Percentiles rank a stretch among this genome's conserved stretches.
Evolutionary conservation across 2,797 vertebrate genomes (phyloP).

Genomic region (Kryptopterus vitreolus): DNA sequence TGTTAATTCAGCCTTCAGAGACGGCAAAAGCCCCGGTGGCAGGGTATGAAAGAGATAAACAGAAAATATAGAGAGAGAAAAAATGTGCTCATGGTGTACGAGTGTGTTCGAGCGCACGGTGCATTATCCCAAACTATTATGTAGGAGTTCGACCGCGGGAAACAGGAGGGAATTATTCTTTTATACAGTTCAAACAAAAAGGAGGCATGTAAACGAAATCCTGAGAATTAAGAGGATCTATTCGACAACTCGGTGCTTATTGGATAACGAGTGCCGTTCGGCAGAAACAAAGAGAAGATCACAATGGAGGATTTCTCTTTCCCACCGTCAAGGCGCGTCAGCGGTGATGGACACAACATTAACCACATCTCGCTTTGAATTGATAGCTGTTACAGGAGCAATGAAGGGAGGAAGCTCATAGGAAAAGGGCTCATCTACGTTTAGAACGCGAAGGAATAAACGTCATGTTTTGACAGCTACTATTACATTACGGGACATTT

Average conservation of each 20-base stretch:
- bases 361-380: background rate
- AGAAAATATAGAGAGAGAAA: background rate
- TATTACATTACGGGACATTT: background rate
- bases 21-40: background rate
- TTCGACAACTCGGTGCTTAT: background rate
- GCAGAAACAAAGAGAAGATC: too few relatives aligned
- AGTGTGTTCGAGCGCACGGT: background rate
- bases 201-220: background rate
- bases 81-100: background rate
- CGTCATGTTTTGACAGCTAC: conserved; percentile 10
- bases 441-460: conserved; percentile 5
- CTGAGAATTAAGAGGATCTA: background rate
- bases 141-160: background rate
- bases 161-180: background rate
- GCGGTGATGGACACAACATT: background rate
- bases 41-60: background rate
- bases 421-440: background rate
- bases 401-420: background rate
- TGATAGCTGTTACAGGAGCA: background rate
- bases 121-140: background rate
- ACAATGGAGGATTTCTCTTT: background rate
- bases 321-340: background rate
- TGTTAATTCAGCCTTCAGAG: conserved; percentile 15
- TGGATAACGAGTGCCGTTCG: background rate
- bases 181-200: background rate